A percentile compares a stretch with the other conserved stretches of the same genome.
Conservation (phyloP, 2,888 invertebrate genomes). For the Gryllus longicercus region DNA sequence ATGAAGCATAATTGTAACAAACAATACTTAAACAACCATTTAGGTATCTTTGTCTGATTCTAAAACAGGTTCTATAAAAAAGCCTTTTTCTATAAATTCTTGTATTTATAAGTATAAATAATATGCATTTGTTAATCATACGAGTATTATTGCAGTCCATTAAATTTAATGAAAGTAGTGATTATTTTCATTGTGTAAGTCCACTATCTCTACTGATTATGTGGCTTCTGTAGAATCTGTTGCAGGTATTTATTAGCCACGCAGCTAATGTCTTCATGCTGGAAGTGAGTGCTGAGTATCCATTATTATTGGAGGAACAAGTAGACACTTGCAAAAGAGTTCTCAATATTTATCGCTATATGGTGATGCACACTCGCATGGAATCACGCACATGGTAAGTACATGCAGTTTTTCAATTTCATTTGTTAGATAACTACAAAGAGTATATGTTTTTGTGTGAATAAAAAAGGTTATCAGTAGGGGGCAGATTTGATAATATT, state of each 20-base stretch:
- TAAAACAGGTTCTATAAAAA: too few relatives aligned
- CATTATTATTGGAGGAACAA: constrained; percentile 77
- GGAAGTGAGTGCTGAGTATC: constrained; percentile 52
- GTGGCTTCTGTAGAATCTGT: constrained; percentile 59
- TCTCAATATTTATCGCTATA: constrained; percentile 90
- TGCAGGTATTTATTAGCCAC: constrained; percentile 89
- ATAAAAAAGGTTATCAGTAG: not conserved
- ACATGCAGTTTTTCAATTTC: not conserved
- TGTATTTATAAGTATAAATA: too few relatives aligned
- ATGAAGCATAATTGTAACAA: too few relatives aligned
- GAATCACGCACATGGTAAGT: constrained; percentile 84
- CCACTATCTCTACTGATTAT: not conserved
- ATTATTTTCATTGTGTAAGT: not conserved
- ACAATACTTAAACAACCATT: too few relatives aligned
- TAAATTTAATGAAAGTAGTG: too few relatives aligned
- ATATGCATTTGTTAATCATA: too few relatives aligned
- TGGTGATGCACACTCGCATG: constrained; percentile 95
- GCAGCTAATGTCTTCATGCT: constrained; percentile 91
- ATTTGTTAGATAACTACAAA: not conserved
- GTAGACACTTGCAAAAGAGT: constrained; percentile 95
- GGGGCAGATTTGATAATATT: too few relatives aligned
- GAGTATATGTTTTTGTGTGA: not conserved
- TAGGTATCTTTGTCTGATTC: too few relatives aligned
- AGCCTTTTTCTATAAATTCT: too few relatives aligned
- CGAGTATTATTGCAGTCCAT: too few relatives aligned